phyloP scores from a whole-genome alignment of 2,113 vertebrate species.

The Malaclemys terrapin region DNA sequence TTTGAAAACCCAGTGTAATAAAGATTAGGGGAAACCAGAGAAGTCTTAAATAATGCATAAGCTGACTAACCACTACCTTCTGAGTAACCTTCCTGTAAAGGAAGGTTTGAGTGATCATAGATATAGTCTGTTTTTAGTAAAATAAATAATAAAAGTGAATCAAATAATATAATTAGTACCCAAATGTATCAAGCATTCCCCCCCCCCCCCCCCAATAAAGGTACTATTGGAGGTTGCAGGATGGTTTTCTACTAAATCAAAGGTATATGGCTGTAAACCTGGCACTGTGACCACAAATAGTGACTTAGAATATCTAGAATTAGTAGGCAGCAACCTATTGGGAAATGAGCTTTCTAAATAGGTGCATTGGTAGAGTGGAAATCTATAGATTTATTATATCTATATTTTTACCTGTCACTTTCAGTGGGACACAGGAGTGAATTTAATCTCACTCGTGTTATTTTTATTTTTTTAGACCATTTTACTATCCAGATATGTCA shows the following conservation, averaged over 20 bases:
- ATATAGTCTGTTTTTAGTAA: conserved; percentile 39
- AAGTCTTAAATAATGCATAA: background rate
- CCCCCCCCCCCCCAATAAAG: background rate
- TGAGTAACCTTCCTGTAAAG: background rate
- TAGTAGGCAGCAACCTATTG: conserved; percentile 48
- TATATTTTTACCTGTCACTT: conserved; percentile 10
- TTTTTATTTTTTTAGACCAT: background rate
- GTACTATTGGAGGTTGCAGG: conserved; percentile 32
- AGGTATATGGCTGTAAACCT: conserved; percentile 69
- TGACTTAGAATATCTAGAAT: conserved; percentile 62
- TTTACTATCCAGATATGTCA: background rate
- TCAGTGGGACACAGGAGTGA: background rate
- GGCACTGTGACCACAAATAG: conserved; percentile 56
- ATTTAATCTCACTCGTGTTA: background rate
- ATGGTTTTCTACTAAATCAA: conserved; percentile 62
- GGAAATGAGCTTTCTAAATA: conserved; percentile 64
- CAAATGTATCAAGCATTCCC: conserved; percentile 64
- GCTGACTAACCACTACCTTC: background rate
- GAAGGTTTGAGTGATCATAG: background rate
- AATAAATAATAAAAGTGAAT: conserved; percentile 57
- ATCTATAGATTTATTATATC: conserved; percentile 41
- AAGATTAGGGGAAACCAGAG: background rate
- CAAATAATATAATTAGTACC: conserved; percentile 15
- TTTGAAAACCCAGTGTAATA: background rate
- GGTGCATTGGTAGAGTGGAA: conserved; percentile 59